Conservation (phyloP, 2,888 invertebrate genomes). For the Nymphalis c-album region DNA sequence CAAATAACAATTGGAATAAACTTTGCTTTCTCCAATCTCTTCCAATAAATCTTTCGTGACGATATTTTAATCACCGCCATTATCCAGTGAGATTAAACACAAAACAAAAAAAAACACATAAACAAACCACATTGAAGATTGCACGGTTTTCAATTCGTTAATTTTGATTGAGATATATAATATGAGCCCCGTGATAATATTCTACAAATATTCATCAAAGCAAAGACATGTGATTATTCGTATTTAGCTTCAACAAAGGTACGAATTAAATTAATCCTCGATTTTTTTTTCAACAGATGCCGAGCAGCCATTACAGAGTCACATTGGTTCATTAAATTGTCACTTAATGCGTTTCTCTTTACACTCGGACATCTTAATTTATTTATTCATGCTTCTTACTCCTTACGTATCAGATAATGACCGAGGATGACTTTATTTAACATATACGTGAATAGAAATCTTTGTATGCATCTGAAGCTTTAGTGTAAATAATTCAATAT, state of each 20-base stretch:
- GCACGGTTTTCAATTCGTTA: too few species aligned
- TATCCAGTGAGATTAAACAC: too few species aligned
- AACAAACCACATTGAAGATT: too few species aligned
- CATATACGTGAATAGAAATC: conserved; percentile 21
- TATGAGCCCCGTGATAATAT: too few species aligned
- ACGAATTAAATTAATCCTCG: conserved; percentile 48
- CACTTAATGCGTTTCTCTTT: conserved; percentile 52
- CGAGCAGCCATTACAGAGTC: conserved; percentile 38
- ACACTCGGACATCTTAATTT: conserved; percentile 53
- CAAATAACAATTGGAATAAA: too few species aligned
- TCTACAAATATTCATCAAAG: too few species aligned
- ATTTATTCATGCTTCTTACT: conserved; percentile 46
- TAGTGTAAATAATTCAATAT: conserved; percentile 2
- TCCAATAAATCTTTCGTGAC: too few species aligned
- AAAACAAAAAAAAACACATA: too few species aligned
- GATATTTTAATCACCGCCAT: too few species aligned
- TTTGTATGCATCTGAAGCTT: conserved; percentile 16
- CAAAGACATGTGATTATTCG: too few species aligned
- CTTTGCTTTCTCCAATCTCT: too few species aligned
- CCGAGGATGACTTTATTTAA: conserved; percentile 23
- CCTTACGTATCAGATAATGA: conserved; percentile 25
- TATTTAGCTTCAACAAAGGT: background rate
- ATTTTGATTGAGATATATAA: too few species aligned
- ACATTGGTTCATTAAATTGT: conserved; percentile 53
- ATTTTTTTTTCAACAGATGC: conserved; percentile 47